phyloP scores from a whole-genome alignment of 2,888 invertebrate species.

The Branchipolynoe longqiensis region DNA sequence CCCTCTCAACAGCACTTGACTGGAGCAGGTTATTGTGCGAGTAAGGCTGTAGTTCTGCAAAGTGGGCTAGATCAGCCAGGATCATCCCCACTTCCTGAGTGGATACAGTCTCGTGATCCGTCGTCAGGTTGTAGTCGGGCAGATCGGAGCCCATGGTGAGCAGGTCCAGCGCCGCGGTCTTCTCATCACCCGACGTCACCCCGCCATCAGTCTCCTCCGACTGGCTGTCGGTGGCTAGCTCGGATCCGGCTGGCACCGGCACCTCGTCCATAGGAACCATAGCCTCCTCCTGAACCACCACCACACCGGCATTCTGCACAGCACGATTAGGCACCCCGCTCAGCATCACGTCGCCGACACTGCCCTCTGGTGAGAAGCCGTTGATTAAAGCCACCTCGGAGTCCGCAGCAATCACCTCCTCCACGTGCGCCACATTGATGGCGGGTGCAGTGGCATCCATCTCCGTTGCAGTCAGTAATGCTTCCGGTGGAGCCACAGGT shows the following conservation, averaged over 20 bases:
- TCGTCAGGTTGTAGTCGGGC: conserved; percentile 19
- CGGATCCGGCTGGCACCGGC: background rate
- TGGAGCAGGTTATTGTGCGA: no score
- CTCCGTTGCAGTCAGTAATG: no score
- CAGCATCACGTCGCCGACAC: background rate
- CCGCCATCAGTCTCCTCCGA: background rate
- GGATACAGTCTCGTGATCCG: background rate
- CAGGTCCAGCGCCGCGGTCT: conserved; percentile 6
- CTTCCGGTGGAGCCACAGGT: no score
- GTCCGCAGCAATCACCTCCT: no score
- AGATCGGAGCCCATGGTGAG: background rate
- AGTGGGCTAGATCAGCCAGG: conserved; percentile 12
- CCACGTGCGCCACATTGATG: no score
- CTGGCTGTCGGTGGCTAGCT: background rate
- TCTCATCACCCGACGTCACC: conserved; percentile 20
- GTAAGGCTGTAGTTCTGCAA: background rate
- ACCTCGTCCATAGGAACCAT: conserved; percentile 21
- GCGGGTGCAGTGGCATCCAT: no score
- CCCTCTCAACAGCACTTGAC: background rate
- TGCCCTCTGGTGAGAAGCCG: background rate
- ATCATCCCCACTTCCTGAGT: background rate
- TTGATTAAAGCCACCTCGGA: background rate
- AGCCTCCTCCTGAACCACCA: background rate
- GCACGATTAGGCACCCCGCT: background rate
- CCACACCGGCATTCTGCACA: background rate